Conservation (phyloP, 2,888 invertebrate species). For the Acanthacorydalis orientalis region DNA sequence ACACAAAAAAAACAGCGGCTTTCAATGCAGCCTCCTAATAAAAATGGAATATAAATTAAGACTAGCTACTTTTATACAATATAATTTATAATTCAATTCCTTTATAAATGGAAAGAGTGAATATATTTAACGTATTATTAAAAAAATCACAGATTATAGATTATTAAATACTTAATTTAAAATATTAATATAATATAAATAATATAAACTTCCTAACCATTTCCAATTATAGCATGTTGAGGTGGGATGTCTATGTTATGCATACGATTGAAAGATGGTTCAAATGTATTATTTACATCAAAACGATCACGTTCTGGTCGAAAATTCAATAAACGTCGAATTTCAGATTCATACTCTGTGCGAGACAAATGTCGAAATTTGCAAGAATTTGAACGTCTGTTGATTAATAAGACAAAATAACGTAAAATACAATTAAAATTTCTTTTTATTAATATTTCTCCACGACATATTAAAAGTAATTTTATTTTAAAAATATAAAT, state of each 20-base stretch:
- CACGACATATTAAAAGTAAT: not conserved
- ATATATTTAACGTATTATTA: no score
- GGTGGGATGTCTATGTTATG: not conserved
- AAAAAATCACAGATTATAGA: no score
- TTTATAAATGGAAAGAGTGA: no score
- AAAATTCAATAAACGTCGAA: slow-evolving; percentile 10
- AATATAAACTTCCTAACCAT: slow-evolving; percentile 8
- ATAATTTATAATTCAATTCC: no score
- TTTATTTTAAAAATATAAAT: not conserved
- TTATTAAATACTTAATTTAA: no score
- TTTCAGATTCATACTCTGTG: slow-evolving; percentile 25
- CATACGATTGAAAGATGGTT: slow-evolving; percentile 2
- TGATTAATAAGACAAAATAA: no score
- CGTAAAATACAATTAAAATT: not conserved
- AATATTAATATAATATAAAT: no score
- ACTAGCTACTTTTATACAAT: no score
- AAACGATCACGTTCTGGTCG: slow-evolving; percentile 7
- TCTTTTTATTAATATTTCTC: no score
- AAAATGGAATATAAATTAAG: no score
- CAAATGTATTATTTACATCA: slow-evolving; percentile 4
- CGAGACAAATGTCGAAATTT: slow-evolving; percentile 25
- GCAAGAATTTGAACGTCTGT: slow-evolving; percentile 17
- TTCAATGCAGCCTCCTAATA: no score
- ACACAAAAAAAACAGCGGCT: no score
- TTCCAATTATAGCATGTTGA: slow-evolving; percentile 8